Evolutionary conservation across 2,888 invertebrate species (phyloP).

Genomic region (Oxyteleia sp.): DNA sequence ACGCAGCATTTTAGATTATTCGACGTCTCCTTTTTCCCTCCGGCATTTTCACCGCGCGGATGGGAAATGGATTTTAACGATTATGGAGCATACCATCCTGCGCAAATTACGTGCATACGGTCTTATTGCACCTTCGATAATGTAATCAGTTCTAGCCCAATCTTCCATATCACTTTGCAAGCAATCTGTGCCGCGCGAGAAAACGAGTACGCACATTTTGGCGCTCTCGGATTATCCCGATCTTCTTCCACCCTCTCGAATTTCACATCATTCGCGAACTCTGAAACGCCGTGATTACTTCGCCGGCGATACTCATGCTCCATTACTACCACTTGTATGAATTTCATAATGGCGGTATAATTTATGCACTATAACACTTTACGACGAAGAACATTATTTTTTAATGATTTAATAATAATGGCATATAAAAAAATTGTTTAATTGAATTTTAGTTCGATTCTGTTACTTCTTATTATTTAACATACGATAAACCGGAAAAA

Average conservation of each 20-base stretch:
- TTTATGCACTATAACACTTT: too few relatives aligned
- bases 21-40: slow-evolving; percentile 55
- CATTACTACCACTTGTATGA: slow-evolving; percentile 21
- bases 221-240: slow-evolving; percentile 38
- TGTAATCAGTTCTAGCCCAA: slow-evolving; percentile 71
- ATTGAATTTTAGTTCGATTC: too few relatives aligned
- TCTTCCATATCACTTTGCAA: slow-evolving; percentile 73
- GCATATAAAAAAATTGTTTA: too few relatives aligned
- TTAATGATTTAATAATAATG: too few relatives aligned
- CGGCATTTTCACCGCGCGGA: slow-evolving; percentile 35
- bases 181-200: slow-evolving; percentile 57
- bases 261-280: slow-evolving; percentile 58
- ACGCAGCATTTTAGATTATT: slow-evolving; percentile 61
- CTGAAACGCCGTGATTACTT: slow-evolving; percentile 63
- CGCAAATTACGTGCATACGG: slow-evolving; percentile 72
- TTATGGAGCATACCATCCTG: slow-evolving; percentile 66
- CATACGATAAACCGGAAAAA: too few relatives aligned
- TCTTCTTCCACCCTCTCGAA: slow-evolving; percentile 55
- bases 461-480: too few relatives aligned
- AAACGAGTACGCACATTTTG: slow-evolving; percentile 64
- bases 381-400: too few relatives aligned
- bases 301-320: slow-evolving; percentile 23
- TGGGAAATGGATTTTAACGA: slow-evolving; percentile 72
- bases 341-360: slow-evolving; percentile 20
- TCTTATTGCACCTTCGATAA: slow-evolving; percentile 71